Percentiles rank a stretch among this genome's conserved stretches.
phyloP scores from a whole-genome alignment of 2,797 vertebrate species.

The Onychomys torridus region DNA sequence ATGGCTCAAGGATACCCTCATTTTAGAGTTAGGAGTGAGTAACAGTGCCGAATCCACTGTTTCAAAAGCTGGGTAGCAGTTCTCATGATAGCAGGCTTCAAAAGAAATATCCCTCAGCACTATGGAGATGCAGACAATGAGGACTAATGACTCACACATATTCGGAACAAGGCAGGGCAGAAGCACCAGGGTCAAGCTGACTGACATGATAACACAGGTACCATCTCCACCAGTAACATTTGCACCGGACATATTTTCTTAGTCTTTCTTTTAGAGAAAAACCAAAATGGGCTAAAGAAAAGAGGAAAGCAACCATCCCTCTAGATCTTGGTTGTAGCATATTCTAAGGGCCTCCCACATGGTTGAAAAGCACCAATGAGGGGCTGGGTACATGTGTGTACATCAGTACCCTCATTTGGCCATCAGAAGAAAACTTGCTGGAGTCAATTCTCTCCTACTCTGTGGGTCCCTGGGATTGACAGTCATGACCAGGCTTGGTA shows the following conservation, averaged over 20 bases:
- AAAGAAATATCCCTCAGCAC: neutral
- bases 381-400: no score
- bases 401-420: neutral
- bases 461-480: neutral
- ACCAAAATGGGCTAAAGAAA: neutral
- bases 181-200: neutral
- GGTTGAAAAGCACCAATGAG: neutral
- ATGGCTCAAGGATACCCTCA: slow-evolving; percentile 46
- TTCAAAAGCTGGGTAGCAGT: slow-evolving; percentile 50
- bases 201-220: fast-evolving
- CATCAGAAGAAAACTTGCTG: neutral
- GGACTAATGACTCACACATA: neutral
- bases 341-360: no score
- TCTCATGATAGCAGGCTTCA: slow-evolving; percentile 60
- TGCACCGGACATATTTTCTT: fast-evolving
- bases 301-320: neutral
- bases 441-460: neutral
- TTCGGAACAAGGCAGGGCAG: neutral
- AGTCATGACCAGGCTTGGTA: neutral
- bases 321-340: no score
- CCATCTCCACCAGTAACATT: fast-evolving
- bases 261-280: neutral
- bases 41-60: slow-evolving; percentile 19
- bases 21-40: slow-evolving; percentile 11
- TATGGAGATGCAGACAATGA: neutral